A percentile compares a stretch with the other conserved stretches of the same genome.
Conservation (phyloP, 2,113 vertebrate species). For the Varanus salvator region DNA sequence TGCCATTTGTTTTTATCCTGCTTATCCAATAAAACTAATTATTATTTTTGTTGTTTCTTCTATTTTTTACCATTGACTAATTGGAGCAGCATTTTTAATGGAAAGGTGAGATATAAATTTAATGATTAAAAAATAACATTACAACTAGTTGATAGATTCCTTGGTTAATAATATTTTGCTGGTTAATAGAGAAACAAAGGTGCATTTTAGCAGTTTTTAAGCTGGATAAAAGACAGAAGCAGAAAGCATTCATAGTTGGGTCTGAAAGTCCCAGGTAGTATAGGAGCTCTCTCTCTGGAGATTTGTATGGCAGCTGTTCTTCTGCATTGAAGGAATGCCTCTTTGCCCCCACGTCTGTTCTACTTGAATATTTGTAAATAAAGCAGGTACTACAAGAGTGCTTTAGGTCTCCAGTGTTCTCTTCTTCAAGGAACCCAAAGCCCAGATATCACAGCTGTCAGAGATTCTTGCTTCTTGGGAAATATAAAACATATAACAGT, state of each 20-base stretch:
- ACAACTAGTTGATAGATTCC: neutral
- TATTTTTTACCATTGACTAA: too few relatives aligned
- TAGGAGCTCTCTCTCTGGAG: neutral
- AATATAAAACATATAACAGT: neutral
- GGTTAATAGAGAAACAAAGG: neutral
- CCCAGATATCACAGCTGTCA: neutral
- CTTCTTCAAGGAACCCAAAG: neutral
- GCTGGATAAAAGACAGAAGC: neutral
- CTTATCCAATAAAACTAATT: too few relatives aligned
- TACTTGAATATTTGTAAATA: neutral
- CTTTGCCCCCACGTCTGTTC: neutral
- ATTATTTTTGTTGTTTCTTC: too few relatives aligned
- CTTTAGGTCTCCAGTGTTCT: neutral
- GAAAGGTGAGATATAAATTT: neutral
- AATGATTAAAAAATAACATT: neutral
- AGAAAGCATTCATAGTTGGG: neutral
- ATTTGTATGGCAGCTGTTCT: too few relatives aligned
- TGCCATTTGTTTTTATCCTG: too few relatives aligned
- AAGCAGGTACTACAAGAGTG: neutral
- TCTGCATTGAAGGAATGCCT: neutral
- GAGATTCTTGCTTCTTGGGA: neutral
- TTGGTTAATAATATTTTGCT: neutral
- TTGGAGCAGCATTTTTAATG: neutral
- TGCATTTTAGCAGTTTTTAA: neutral
- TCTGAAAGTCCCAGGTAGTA: neutral